Evolutionary conservation across 2,797 vertebrate species (phyloP).

Genomic region (Chiloscyllium punctatum): DNA sequence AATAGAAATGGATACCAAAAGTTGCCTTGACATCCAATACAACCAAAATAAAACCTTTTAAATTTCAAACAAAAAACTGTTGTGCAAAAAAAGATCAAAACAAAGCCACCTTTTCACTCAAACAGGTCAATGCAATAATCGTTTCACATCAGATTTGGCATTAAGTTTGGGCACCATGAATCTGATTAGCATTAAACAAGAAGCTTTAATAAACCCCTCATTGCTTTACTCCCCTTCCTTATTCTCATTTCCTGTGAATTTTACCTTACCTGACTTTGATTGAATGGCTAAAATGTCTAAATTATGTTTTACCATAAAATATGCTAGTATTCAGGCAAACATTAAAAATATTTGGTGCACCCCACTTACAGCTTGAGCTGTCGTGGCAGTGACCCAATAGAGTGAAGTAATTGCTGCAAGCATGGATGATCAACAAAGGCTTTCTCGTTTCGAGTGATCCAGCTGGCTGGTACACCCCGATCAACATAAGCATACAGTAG

Average conservation of each 20-base stretch:
- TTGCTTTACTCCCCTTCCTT: neutral
- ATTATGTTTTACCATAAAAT: neutral
- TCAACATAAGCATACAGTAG: neutral
- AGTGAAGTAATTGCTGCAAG: neutral
- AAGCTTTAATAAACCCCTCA: neutral
- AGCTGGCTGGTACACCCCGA: slow-evolving; percentile 14
- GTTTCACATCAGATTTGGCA: slow-evolving; percentile 20
- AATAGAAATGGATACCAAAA: slow-evolving; percentile 25
- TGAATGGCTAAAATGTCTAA: neutral
- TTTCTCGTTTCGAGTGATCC: neutral
- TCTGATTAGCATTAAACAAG: neutral
- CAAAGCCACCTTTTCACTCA: slow-evolving; percentile 26
- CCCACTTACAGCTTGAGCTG: neutral
- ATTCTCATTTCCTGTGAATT: neutral
- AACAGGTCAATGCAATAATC: neutral
- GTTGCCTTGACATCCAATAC: neutral
- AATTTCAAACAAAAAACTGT: slow-evolving; percentile 3
- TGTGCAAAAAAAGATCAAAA: slow-evolving; percentile 20
- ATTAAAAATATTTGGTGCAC: neutral
- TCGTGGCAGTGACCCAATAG: slow-evolving; percentile 10
- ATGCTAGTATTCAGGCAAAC: neutral
- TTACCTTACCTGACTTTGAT: neutral
- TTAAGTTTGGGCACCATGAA: neutral
- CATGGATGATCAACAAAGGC: slow-evolving; percentile 27
- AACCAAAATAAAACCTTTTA: slow-evolving; percentile 14